phyloP scores from a whole-genome alignment of 2,113 vertebrate species.

The Alaudala cheleensis region DNA sequence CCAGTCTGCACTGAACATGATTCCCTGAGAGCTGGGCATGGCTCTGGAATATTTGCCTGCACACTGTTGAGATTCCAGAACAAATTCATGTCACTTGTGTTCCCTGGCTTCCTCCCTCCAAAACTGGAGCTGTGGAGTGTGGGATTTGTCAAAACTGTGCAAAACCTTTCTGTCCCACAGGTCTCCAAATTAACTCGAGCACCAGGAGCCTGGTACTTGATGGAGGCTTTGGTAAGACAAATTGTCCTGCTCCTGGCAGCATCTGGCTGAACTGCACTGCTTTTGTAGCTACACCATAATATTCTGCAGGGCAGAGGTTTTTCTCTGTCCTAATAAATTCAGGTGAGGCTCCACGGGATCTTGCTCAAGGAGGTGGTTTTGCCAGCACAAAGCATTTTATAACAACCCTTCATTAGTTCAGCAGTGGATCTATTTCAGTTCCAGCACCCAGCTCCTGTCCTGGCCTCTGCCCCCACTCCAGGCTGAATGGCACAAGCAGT shows the following conservation, averaged over 20 bases:
- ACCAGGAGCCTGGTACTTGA: neutral
- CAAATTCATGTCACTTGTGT: neutral
- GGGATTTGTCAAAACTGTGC: neutral
- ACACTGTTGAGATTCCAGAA: neutral
- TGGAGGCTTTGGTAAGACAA: neutral
- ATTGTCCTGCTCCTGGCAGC: neutral
- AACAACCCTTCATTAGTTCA: neutral
- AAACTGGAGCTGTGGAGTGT: neutral
- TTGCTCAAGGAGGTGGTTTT: neutral
- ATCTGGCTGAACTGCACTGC: neutral
- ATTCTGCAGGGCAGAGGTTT: neutral
- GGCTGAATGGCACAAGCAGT: neutral
- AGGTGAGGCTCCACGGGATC: neutral
- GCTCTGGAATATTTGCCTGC: neutral
- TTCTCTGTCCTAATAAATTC: neutral
- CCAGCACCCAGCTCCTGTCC: neutral
- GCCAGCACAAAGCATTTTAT: neutral
- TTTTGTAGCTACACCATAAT: neutral
- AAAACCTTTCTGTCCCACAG: neutral
- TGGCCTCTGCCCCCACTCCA: neutral
- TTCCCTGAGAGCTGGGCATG: neutral
- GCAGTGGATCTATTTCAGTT: neutral
- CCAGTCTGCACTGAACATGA: neutral
- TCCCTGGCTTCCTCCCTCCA: neutral
- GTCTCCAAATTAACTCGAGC: neutral